phyloP scores from a whole-genome alignment of 2,113 vertebrate species.

The Cynoglossus semilaevis region DNA sequence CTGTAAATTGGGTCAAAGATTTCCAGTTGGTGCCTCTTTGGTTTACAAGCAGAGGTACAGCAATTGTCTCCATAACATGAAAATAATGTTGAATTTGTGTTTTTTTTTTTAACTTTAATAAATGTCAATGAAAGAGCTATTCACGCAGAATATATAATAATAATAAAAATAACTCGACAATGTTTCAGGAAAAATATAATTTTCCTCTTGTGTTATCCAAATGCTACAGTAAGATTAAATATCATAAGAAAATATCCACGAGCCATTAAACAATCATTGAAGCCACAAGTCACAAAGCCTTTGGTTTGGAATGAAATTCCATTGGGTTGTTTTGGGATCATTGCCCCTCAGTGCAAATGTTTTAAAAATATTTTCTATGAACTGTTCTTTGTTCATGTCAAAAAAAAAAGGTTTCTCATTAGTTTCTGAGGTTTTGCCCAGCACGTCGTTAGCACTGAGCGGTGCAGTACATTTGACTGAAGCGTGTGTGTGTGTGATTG shows the following conservation, averaged over 20 bases:
- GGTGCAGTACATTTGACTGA: constrained; percentile 41
- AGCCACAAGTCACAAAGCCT: constrained; percentile 26
- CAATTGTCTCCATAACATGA: constrained; percentile 10
- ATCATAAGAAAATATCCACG: constrained; percentile 13
- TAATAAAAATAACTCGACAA: neutral
- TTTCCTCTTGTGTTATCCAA: constrained; percentile 9
- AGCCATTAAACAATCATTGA: constrained; percentile 23
- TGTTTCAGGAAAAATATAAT: constrained; percentile 13
- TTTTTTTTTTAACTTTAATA: neutral
- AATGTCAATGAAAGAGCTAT: no score
- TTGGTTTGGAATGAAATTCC: constrained; percentile 20
- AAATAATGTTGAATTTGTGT: constrained; percentile 3
- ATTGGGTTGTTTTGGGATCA: constrained; percentile 35
- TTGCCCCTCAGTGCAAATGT: constrained; percentile 6
- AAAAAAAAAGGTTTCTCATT: constrained; percentile 34
- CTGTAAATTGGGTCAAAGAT: constrained; percentile 72
- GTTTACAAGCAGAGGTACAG: constrained; percentile 19
- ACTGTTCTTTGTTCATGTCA: constrained; percentile 20
- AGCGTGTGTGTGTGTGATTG: constrained; percentile 20
- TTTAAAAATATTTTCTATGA: neutral
- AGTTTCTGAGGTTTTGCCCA: constrained; percentile 39
- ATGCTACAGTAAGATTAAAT: constrained; percentile 17
- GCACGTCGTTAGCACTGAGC: constrained; percentile 40
- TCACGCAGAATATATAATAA: no score
- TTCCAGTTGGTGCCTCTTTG: constrained; percentile 34